Conservation (phyloP, 2,888 invertebrate genomes). For the Cantharis rustica region DNA sequence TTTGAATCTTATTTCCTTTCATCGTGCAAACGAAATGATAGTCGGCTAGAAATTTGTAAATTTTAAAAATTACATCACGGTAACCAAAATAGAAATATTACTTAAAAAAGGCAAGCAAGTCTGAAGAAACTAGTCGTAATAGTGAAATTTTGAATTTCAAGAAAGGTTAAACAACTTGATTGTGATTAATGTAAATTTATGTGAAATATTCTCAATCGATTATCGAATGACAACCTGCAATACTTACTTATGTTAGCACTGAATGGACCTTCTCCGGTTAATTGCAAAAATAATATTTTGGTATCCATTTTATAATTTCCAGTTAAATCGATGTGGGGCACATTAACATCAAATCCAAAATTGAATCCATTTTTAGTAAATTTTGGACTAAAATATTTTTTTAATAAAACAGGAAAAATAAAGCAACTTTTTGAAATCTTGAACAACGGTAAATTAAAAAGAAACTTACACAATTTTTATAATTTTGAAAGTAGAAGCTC, state of each 20-base stretch:
- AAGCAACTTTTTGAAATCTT: too few species aligned
- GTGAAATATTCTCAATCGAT: neutral
- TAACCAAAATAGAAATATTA: neutral
- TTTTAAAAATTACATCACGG: neutral
- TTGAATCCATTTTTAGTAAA: slow-evolving; percentile 9
- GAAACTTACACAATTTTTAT: slow-evolving; percentile 10
- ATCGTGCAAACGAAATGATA: slow-evolving; percentile 68
- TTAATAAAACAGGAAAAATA: neutral
- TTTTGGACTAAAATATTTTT: slow-evolving; percentile 5
- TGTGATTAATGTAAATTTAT: neutral
- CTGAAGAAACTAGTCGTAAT: neutral
- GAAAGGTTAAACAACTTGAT: neutral
- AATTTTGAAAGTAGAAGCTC: slow-evolving; percentile 10
- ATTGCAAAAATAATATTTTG: slow-evolving; percentile 17
- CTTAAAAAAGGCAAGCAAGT: neutral
- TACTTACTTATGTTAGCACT: slow-evolving; percentile 18
- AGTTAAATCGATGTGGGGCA: neutral
- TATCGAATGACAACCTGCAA: neutral
- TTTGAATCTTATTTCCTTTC: slow-evolving; percentile 63
- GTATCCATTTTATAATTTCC: slow-evolving; percentile 16
- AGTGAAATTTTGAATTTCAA: neutral
- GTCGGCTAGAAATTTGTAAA: slow-evolving; percentile 60
- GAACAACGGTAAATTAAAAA: neutral
- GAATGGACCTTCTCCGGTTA: slow-evolving; percentile 19
- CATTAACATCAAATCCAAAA: slow-evolving; percentile 10